Evolutionary conservation across 2,113 vertebrate species (phyloP), one percentile per base, ranked within the genome.

Genomic region (Rattus rattus): DNA sequence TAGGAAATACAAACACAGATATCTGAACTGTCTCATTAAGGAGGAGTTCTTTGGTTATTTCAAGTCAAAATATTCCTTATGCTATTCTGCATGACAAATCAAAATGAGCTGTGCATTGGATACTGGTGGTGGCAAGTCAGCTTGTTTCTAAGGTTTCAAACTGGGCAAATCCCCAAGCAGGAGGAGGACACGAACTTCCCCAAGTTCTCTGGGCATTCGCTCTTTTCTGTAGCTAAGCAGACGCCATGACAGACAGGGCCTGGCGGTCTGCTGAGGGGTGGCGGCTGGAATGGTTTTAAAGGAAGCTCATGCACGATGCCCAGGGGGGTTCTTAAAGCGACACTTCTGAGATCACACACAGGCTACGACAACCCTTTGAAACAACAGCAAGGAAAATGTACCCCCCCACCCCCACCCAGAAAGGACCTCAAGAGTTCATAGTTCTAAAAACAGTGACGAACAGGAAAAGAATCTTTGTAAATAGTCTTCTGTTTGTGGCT

Each of bases 41-140:
- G 96, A 95, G 91, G 97, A 97, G 97, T 96, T 98, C 75, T 97
- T 98, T 97, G 98, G 97, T 96, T 93, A 83, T 93, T 97, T 98
- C 96, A 97, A 97, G 94, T 96, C 80, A 97, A 73, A 96, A 85
- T 97, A 85, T 89, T 87, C 85, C 88, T 87, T 93, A 94, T 6
- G 20, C 72, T 93, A 59, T 83, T 92, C 95, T 97, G 96, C 94
- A 95, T 72, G 94, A 79, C 90, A 97, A 97, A 93, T 88, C 81
- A 96, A 94, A 96, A 89, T 70, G 39, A 72, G 76, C 96, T 97
- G 94, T 97, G 98, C 97, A 97, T 49, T 94, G n/a, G 93, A 63
- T 4, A 92, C 95, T 94, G 83, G 96, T 54, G 33, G 97, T 96
- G 97, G 92, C 95, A 96, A 98, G 90, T 94, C 97, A 94, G 96